Base-by-base conservation (phyloP, 37 sponge, comb jelly and placozoan genomes). In the Tethya wilhelma region DNA sequence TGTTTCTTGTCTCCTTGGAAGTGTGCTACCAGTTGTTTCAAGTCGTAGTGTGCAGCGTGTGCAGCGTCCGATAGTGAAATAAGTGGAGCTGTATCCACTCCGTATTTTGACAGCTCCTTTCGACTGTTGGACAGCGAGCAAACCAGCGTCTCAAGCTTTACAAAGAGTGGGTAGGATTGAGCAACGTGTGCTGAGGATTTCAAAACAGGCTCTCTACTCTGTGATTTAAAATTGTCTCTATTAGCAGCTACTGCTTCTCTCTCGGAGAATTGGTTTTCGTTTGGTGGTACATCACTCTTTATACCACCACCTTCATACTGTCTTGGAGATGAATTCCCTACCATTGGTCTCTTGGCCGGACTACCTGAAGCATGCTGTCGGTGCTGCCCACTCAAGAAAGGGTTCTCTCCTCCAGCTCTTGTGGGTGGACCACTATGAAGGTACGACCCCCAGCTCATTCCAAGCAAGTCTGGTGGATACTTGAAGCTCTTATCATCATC, bases 391-490 rank as follows among this genome's bases (percentile, higher is more conserved):
- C n/a, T n/a, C n/a, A n/a, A n/a, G n/a, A n/a, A n/a, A n/a, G 38
- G 8, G 11, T n/a, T n/a, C n/a, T n/a, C n/a, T n/a, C n/a, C n/a
- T n/a, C n/a, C n/a, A 26, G 17, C 65, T 42, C 79, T 34, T 0
- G 79, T 67, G 37, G 81, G 69, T 11, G 59, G 67, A 2, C 43
- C 53, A 38, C 84, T 84, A 30, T 55, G 56, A 25, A 84, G 58
- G 40, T 84, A 84, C 5, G 84, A 84, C 23, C 84, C 84, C 74
- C 75, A 84, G 41, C 84, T 84, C 19, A 59, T 46, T 1, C 76
- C 84, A 38, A 84, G 57, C 32, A 66, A 53, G 26, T 74, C 84
- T 29, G 40, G 42, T 9, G 75, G 84, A 58, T 74, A 84, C 44
- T 34, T 30, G 20, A 84, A 45, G 33, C 38, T 29, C 11, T 40